Base-by-base conservation (phyloP, 2,888 invertebrate species). In the Formica aserva region DNA sequence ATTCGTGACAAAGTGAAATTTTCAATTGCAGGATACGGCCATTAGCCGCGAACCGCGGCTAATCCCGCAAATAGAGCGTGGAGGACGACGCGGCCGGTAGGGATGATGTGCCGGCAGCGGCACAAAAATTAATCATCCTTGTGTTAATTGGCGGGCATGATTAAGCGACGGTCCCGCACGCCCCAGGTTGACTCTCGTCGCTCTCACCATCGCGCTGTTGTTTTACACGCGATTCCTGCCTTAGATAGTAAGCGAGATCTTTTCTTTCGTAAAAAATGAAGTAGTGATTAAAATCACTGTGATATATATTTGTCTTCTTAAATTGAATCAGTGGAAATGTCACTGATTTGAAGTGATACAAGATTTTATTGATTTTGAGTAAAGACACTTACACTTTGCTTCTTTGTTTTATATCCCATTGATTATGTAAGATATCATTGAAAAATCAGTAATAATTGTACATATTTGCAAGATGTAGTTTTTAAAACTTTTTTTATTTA, bases 1-100 rank as follows among this genome's bases (percentile, higher is more conserved):
- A 89, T 69, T 88, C 92, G 83, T 92, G 92, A 92, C 92, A 90
- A 86, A 87, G 92, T 90, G 86, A 85, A 92, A 92, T 91, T 92
- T 92, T 92, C 92, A 92, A 92, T 92, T 92, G 90, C 90, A 87
- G 88, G 89, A 90, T 86, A 87, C 91, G 88, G 86, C 87, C 82
- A 86, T 69, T 71, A 88, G 86, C 90, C 90, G 92, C 88, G 91
- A 91, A 92, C 91, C 92, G 92, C 86, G 88, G 87, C 92, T 90
- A 92, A 92, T 92, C 82, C 82, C 78, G 81, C 84, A 91, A 92
- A 90, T 90, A 85, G 89, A 90, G 86, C 91, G 89, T 91, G 90
- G 77, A 88, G 76, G 82, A 81, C 76, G 72, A 77, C 67, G 35
- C 83, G 71, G 77, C 57, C 74, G 65, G 82, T 48, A 55, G 85